Base-by-base conservation (phyloP, 1,140 invertebrate species). In the Grapholita molesta region DNA sequence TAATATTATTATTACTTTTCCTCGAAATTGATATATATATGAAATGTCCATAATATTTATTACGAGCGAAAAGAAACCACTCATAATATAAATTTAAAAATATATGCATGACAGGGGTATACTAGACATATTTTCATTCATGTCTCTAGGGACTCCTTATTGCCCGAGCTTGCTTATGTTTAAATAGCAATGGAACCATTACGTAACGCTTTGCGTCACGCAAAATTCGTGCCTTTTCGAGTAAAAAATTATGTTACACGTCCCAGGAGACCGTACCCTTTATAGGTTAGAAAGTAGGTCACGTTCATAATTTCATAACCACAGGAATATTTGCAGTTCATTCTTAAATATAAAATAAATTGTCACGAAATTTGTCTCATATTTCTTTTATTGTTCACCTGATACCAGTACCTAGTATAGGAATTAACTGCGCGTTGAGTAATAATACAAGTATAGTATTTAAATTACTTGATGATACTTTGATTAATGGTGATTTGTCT, bases 201-300 rank as follows among this genome's bases (percentile, higher is more conserved):
- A 21, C 12, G 21, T 21, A 48, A 48, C 42, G 42, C 8, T 48
- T 48, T 2, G 8, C 15, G 18, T 48, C 8, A 48, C 4, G 18
- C 15, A 48, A 48, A 48, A 21, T 21, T 21, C 42, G 18, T 48
- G 7, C 42, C 8, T 21, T 21, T 48, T 21, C 18, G 4, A 25
- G 30, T 25, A 57, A 57, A 18, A 57, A 38, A 68, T 35, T 35
- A 38, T 68, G 35, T 57, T 33, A 52, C 38, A 18, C 38, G 15
- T 28, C 24, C 38, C 33, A 8, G 6, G 18, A 21, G 42, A 48
- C 15, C 42, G 8, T 21, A 48, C 6, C 42, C 8, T 48, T 48
- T 48, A 48, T 21, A 48, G 42, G 18, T 48, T n/a, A 48, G 7
- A 48, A 18, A 48, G 18, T 48, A 48, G 42, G 18, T 48, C 42